Base-by-base conservation (phyloP, 2,888 invertebrate genomes). In the Fabriciana adippe region DNA sequence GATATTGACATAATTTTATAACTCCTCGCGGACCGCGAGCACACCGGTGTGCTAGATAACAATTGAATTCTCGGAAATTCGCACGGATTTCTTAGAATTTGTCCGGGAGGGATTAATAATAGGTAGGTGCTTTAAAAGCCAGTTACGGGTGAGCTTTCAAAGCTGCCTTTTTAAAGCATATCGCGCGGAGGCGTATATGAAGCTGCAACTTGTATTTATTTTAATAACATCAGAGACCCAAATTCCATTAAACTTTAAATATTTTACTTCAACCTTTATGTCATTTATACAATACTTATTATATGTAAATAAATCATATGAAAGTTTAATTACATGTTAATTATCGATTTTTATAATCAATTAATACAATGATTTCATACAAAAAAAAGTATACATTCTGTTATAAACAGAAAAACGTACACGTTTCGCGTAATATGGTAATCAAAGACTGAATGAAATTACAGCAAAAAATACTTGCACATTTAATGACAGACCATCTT, bases 401-500 rank as follows among this genome's bases (percentile, higher is more conserved):
- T 41, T 41, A 11, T 41, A 41, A 11, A 11, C 35, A 41, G 35
- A 41, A 41, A 41, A 41, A 41, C 35, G 35, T 59, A 53, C 11
- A 13, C 14, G 31, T 48, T 48, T 31, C 26, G 48, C 26, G 31
- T 59, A 31, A 59, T 59, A 47, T 41, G 35, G 35, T 41, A 41
- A 41, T 41, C 35, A 48, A 31, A 59, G 26, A 47, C 59, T 47
- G 53, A 59, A 57, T 57, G 53, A 65, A 59, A 59, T 59, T 59
- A 54, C 59, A 47, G 47, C 47, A 65, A 65, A 65, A 65, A 65
- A 15, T 53, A 47, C 31, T 16, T 65, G 51, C 53, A 59, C 45
- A 16, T 54, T 53, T 59, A 54, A 59, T 59, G 47, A 16, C 47
- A 15, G 55, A 53, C 51, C 59, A 59, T 59, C 59, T 65, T 48